phyloP scores from a whole-genome alignment of 1,140 invertebrate genomes.

The Brachionus rotundiformis region DNA sequence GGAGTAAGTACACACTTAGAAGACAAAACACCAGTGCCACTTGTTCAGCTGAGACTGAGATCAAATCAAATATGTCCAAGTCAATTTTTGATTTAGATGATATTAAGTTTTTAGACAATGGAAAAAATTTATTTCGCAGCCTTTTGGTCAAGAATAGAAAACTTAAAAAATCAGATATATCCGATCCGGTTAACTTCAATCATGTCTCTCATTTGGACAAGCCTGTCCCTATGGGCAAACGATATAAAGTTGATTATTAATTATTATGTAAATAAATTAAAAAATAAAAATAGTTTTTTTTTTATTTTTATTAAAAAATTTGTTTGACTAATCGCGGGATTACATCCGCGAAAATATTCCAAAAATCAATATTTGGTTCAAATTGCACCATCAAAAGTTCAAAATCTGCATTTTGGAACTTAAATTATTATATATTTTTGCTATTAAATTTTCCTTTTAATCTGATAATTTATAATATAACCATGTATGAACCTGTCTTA shows the following conservation, averaged over 20 bases:
- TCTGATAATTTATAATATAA: no score
- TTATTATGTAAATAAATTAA: slow-evolving; percentile 33
- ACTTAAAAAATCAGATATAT: slow-evolving; percentile 50
- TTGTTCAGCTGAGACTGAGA: background rate
- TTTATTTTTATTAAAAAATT: no score
- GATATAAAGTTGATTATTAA: slow-evolving; percentile 49
- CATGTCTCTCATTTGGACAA: slow-evolving; percentile 49
- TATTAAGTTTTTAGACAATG: background rate
- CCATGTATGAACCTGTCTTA: no score
- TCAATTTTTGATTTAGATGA: slow-evolving; percentile 31
- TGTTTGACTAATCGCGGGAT: no score
- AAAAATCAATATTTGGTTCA: no score
- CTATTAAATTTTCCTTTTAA: no score
- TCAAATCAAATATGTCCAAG: slow-evolving; percentile 15
- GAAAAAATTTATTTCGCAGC: slow-evolving; percentile 1
- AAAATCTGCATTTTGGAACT: no score
- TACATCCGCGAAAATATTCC: no score
- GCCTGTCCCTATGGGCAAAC: slow-evolving; percentile 45
- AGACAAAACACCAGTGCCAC: background rate
- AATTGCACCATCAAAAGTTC: no score
- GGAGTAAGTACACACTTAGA: slow-evolving; percentile 14
- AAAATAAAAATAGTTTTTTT: background rate
- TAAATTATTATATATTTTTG: no score
- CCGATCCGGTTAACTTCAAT: slow-evolving; percentile 45
- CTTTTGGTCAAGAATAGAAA: slow-evolving; percentile 41